Base-by-base conservation (phyloP, 2,113 vertebrate genomes). In the Oryzias javanicus region DNA sequence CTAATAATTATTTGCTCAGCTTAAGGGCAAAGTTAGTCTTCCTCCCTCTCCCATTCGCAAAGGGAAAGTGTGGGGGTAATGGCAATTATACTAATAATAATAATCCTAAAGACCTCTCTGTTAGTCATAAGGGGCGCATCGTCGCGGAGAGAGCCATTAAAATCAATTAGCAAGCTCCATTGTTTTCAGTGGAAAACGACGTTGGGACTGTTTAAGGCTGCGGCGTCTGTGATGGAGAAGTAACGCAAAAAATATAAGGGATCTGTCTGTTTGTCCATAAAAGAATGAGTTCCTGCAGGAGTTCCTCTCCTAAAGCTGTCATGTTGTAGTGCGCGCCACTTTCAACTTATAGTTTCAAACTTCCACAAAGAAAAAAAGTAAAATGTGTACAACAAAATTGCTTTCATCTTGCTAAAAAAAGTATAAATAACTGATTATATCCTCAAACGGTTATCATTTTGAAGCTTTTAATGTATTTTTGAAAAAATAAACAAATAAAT, bases 1-100 rank as follows among this genome's bases (percentile, higher is more conserved):
- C 92, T 94, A 96, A 96, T 96, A 96, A 96, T 96, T 96, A 98
- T 97, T 98, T 97, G 94, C 94, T 95, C 93, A 94, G 95, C 97
- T 98, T 92, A 95, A 93, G 95, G 95, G 95, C 90, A 94, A 90
- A 95, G 91, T 94, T 83, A 84, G 84, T 85, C 67, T 82, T 83
- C 63, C 76, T 86, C 92, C 92, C 93, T 93, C 91, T 95, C 90
- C 68, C 83, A 81, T 80, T 88, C 62, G 80, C 74, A 73, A 76
- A 82, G 78, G 74, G 79, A 81, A 94, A 84, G 80, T 94, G 92
- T 93, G 91, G 89, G 87, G 89, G 81, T 89, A 89, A 88, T 88
- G 93, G 93, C 94, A 96, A 96, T 98, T 97, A 97, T 93, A 94
- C 93, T 96, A 95, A 95, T 97, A 96, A 97, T 96, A 96, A 95